A percentile compares a stretch with the other conserved stretches of the same genome.
Evolutionary conservation across 2,797 vertebrate species (phyloP).

Genomic region (Orientallactaga sibirica): DNA sequence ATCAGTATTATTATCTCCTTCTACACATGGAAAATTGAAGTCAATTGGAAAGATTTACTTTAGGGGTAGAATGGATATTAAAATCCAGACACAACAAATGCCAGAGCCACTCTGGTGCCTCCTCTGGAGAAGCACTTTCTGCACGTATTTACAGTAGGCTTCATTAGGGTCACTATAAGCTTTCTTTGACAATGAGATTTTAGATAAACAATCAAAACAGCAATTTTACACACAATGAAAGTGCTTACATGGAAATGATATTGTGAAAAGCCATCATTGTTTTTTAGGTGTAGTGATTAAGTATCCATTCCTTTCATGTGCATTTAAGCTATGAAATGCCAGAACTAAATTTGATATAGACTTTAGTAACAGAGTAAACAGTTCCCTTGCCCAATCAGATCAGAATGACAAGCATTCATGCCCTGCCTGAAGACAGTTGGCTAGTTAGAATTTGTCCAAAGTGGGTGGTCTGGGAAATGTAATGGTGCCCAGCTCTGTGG

Average conservation of each 20-base stretch:
- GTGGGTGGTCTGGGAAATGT: neutral
- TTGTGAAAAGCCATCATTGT: conserved; percentile 19
- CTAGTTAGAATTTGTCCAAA: neutral
- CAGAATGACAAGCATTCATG: conserved; percentile 30
- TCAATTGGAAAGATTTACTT: neutral
- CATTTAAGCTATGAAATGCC: conserved; percentile 42
- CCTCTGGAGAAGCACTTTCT: neutral
- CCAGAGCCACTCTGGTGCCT: neutral
- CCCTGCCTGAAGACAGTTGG: conserved; percentile 31
- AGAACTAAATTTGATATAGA: conserved; percentile 42
- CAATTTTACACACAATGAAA: conserved; percentile 32
- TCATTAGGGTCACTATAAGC: neutral
- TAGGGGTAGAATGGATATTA: neutral
- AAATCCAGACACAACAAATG: neutral
- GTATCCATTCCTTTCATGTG: neutral
- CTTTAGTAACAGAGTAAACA: conserved; percentile 8
- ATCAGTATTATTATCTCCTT: neutral
- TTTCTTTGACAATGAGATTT: conserved; percentile 23
- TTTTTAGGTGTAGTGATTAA: conserved; percentile 33
- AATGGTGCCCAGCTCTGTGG: neutral
- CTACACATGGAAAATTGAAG: neutral
- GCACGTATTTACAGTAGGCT: neutral
- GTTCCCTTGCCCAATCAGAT: conserved; percentile 9
- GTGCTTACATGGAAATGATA: neutral
- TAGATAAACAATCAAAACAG: conserved; percentile 34